phyloP scores from a whole-genome alignment of 2,888 invertebrate species.

The Mantis religiosa region DNA sequence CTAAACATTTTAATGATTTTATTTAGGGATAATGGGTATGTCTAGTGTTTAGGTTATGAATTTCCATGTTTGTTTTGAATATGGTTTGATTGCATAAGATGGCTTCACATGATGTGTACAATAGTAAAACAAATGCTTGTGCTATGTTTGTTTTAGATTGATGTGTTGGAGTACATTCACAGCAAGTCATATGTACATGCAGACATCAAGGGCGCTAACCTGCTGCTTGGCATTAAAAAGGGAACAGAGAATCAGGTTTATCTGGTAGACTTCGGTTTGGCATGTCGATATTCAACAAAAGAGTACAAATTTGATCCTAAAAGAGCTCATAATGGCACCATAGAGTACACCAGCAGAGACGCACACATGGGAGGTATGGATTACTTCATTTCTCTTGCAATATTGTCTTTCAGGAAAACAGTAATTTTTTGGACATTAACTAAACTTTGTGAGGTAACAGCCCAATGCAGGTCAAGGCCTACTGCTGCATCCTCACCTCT shows the following conservation, averaged over 20 bases:
- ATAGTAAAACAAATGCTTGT: neutral
- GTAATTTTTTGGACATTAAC: too few relatives aligned
- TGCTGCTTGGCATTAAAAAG: constrained; percentile 64
- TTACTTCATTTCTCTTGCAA: too few relatives aligned
- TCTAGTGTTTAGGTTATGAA: too few relatives aligned
- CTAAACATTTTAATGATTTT: too few relatives aligned
- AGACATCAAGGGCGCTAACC: constrained; percentile 95
- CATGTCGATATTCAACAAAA: constrained; percentile 65
- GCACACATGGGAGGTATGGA: constrained; percentile 80
- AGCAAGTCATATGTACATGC: constrained; percentile 90
- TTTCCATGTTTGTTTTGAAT: too few relatives aligned
- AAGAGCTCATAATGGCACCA: constrained; percentile 93
- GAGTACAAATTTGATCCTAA: constrained; percentile 85
- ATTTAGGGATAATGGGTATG: too few relatives aligned
- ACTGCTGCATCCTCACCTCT: too few relatives aligned
- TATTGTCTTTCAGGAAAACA: too few relatives aligned
- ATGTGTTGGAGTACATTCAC: constrained; percentile 89
- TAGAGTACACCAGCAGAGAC: constrained; percentile 94
- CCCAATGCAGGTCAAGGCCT: too few relatives aligned
- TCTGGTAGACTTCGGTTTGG: constrained; percentile 92
- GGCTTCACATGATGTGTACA: too few relatives aligned
- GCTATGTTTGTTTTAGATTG: constrained; percentile 56
- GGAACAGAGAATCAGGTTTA: constrained; percentile 66
- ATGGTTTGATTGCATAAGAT: too few relatives aligned
- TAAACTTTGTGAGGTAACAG: too few relatives aligned